Percentiles rank a stretch among this genome's conserved stretches.
phyloP scores from a whole-genome alignment of 2,888 invertebrate genomes.

The Azorinus chamasolen region DNA sequence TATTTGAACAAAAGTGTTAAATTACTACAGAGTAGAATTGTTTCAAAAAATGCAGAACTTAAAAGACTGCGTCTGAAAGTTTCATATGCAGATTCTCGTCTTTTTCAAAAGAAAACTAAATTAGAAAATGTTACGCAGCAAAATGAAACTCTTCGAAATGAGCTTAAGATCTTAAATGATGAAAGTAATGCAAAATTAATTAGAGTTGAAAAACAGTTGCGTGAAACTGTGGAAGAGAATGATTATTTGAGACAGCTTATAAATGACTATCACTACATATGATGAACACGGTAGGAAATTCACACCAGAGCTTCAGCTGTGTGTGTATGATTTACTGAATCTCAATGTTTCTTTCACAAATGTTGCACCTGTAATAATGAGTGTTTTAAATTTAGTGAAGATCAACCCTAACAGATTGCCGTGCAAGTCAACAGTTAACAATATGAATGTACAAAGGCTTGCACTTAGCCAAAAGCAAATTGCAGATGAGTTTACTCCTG shows the following conservation, averaged over 20 bases:
- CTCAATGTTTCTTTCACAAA: conserved; percentile 29
- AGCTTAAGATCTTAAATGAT: no score
- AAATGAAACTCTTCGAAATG: no score
- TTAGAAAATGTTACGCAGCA: no score
- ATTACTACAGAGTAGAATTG: no score
- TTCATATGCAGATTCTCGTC: no score
- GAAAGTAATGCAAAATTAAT: no score
- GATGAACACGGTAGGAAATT: conserved; percentile 24
- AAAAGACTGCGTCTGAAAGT: no score
- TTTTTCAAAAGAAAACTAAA: no score
- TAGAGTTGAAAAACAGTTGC: no score
- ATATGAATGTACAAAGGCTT: conserved; percentile 42
- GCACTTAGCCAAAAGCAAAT: conserved; percentile 32
- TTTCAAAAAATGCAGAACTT: no score
- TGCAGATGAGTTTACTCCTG: conserved; percentile 16
- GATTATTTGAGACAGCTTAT: not conserved
- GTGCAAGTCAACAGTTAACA: conserved; percentile 31
- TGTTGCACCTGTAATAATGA: conserved; percentile 32
- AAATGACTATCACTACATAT: not conserved
- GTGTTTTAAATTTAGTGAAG: conserved; percentile 21
- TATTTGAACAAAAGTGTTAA: no score
- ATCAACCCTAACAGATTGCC: conserved; percentile 23
- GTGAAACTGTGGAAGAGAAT: no score
- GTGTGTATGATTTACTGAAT: conserved; percentile 29
- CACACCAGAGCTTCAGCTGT: conserved; percentile 31